phyloP scores from a whole-genome alignment of 2,113 vertebrate species.

The Cyanoderma ruficeps region DNA sequence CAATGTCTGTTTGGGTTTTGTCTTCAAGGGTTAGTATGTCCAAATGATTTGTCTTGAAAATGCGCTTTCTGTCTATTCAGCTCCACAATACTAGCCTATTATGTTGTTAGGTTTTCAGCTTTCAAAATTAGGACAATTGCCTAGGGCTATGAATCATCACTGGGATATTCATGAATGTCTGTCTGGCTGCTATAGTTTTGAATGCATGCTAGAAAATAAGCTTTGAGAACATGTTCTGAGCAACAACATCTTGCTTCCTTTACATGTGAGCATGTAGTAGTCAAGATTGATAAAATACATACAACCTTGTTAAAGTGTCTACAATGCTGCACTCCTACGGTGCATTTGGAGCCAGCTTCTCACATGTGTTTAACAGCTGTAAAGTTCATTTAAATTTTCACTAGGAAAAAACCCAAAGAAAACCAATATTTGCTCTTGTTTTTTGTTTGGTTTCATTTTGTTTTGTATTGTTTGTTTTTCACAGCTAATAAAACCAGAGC shows the following conservation, averaged over 20 bases:
- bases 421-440: background rate
- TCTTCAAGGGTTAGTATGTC: background rate
- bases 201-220: background rate
- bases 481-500: background rate
- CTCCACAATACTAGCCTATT: background rate
- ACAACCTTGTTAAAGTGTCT: background rate
- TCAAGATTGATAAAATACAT: background rate
- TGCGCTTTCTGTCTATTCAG: background rate
- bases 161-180: background rate
- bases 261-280: background rate
- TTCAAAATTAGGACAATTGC: conserved; percentile 6
- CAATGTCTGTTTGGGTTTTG: background rate
- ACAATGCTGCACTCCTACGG: background rate
- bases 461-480: background rate
- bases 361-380: background rate
- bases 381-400: background rate
- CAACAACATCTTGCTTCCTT: background rate
- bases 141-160: background rate
- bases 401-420: accelerated
- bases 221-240: background rate
- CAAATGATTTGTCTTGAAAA: background rate
- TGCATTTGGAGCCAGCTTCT: background rate
- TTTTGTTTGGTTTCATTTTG: too few relatives aligned
- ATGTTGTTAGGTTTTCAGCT: background rate
- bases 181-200: background rate